phyloP scores from a whole-genome alignment of 1,140 invertebrate genomes.

The Drosophila santomea region DNA sequence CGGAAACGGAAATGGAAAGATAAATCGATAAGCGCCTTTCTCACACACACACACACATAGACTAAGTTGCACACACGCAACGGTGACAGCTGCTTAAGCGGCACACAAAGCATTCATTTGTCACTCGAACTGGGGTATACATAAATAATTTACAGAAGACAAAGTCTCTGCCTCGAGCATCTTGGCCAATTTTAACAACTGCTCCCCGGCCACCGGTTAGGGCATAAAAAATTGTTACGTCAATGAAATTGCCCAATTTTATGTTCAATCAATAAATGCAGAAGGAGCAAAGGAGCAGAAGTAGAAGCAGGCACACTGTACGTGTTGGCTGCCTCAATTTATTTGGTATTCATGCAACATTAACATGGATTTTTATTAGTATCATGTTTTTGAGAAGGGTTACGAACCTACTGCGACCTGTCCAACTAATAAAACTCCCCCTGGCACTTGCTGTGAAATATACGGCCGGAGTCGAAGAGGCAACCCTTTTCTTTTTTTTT shows the following conservation, averaged over 20 bases:
- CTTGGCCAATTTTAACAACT: conserved; percentile 42
- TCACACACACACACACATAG: background rate
- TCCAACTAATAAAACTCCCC: conserved; percentile 54
- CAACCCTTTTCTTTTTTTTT: conserved; percentile 16
- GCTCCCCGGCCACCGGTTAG: conserved; percentile 61
- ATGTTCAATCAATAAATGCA: conserved; percentile 80
- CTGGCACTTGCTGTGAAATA: conserved; percentile 16
- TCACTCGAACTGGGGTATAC: conserved; percentile 62
- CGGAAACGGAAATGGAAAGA: conserved; percentile 2
- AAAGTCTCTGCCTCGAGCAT: conserved; percentile 31
- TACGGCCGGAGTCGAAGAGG: background rate
- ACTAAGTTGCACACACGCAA: background rate
- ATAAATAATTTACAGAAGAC: conserved; percentile 76
- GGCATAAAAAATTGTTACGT: conserved; percentile 68
- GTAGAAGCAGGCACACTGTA: conserved; percentile 13
- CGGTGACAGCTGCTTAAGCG: conserved; percentile 67
- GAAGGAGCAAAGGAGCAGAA: background rate
- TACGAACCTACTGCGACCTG: conserved; percentile 22
- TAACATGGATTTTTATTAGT: conserved; percentile 84
- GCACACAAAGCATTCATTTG: conserved; percentile 61
- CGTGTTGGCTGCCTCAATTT: conserved; percentile 80
- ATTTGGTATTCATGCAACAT: conserved; percentile 83
- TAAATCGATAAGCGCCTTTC: conserved; percentile 8
- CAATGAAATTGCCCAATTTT: conserved; percentile 81
- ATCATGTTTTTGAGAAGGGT: conserved; percentile 83